These are phyloP conservation scores for Cheilosia grossa DNA, from an alignment of 2,888 invertebrate genomes.

Conservation along the genomic window DNA sequence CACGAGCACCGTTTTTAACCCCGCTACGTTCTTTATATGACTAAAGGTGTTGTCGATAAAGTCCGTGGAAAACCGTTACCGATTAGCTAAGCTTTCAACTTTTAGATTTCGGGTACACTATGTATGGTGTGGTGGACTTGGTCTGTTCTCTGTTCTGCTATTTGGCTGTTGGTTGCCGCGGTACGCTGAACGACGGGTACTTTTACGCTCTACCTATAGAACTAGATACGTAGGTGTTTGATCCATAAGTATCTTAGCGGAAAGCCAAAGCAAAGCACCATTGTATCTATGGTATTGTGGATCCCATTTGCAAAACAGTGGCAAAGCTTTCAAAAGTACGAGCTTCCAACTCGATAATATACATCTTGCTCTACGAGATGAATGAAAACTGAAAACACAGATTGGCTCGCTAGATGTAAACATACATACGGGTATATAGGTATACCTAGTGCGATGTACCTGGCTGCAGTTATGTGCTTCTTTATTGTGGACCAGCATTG, in stretches of 20 bases:
- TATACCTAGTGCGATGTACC: constrained; percentile 31
- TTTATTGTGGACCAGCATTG: constrained; percentile 24
- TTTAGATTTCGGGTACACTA: constrained; percentile 52
- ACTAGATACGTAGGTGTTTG: constrained; percentile 68
- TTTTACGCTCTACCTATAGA: constrained; percentile 36
- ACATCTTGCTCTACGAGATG: constrained; percentile 42
- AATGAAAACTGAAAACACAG: constrained; percentile 69
- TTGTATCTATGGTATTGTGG: constrained; percentile 45
- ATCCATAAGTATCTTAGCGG: constrained; percentile 57
- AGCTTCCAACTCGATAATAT: constrained; percentile 45
- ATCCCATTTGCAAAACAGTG: constrained; percentile 30
- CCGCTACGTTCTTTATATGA: constrained; percentile 69
- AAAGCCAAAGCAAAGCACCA: constrained; percentile 33
- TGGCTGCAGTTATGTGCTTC: constrained; percentile 42
- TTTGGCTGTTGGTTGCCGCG: constrained; percentile 20
- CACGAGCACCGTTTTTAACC: constrained; percentile 54
- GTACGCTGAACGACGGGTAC: not conserved
- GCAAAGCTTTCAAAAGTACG: constrained; percentile 50
- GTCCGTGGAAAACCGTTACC: constrained; percentile 70
- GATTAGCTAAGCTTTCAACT: constrained; percentile 69
- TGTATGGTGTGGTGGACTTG: constrained; percentile 46
- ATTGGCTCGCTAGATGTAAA: constrained; percentile 38
- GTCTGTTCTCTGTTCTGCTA: constrained; percentile 3
- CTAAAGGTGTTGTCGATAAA: constrained; percentile 72
- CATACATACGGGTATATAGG: not conserved